Conservation (phyloP, 2,888 invertebrate genomes). For the Sphaeridia pumilis region DNA sequence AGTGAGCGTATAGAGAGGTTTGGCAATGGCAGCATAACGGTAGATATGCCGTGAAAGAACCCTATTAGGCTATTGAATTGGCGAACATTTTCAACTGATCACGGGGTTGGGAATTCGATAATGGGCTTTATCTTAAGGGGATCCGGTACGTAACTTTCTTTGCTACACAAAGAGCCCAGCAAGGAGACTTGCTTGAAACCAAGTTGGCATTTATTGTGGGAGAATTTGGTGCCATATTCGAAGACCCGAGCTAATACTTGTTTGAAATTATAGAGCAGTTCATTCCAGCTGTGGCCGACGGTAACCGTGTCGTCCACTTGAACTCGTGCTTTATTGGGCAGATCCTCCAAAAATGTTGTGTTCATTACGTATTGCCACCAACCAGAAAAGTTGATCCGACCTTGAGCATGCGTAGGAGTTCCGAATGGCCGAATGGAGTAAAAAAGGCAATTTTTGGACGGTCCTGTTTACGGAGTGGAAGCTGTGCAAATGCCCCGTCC, state of each 20-base stretch:
- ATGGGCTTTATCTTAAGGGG: constrained; percentile 21
- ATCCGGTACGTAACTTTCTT: constrained; percentile 20
- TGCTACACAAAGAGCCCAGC: constrained; percentile 38
- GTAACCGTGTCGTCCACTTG: constrained; percentile 8
- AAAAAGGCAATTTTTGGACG: constrained; percentile 40
- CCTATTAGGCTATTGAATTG: constrained; percentile 22
- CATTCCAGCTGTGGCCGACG: constrained; percentile 2
- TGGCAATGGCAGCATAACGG: constrained; percentile 25
- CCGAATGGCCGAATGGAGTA: constrained; percentile 39
- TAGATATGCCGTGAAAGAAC: constrained; percentile 30
- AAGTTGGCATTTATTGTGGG: constrained; percentile 36
- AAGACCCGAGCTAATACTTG: not conserved
- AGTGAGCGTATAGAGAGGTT: constrained; percentile 17
- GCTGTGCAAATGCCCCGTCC: constrained; percentile 37
- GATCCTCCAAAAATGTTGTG: not conserved
- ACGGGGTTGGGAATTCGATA: constrained; percentile 19
- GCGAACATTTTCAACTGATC: constrained; percentile 13
- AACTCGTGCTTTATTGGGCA: not conserved
- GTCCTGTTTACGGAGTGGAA: constrained; percentile 35
- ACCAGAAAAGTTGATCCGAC: constrained; percentile 25
- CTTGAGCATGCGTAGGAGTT: constrained; percentile 34
- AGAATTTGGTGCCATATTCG: constrained; percentile 35
- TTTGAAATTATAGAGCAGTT: not conserved
- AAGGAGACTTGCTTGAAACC: constrained; percentile 34
- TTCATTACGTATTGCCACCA: constrained; percentile 40